Base-by-base conservation (phyloP, 2,888 invertebrate species). In the Drosophila infuscata region DNA sequence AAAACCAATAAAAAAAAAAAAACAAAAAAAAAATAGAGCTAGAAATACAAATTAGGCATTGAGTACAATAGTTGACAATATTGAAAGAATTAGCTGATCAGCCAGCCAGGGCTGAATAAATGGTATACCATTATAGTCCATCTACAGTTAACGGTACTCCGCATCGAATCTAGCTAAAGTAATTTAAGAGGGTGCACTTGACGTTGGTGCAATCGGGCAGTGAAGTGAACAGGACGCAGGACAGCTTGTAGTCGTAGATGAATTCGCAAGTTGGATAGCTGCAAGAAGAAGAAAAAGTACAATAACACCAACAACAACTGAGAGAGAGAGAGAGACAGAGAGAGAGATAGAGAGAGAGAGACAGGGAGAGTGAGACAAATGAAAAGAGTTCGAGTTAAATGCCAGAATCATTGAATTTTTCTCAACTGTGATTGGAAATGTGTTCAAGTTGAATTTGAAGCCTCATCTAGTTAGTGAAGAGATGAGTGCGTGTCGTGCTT, bases 201-300 rank as follows among this genome's bases (percentile, higher is more conserved):
- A 92, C 91, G 58, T 83, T 85, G 76, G 92, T 91, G 75, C 92
- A 92, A 81, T 92, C 93, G 71, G 92, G 92, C 92, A 92, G 92
- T 92, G 93, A 92, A 66, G 93, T 92, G 77, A 92, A 92, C 85
- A 92, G 91, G 85, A 93, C 92, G 85, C 92, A 92, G 76, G 92
- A 93, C 74, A 92, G 77, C 84, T 93, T 92, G 76, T 93, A 92
- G 77, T 92, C 92, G 73, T 92, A 92, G 72, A 92, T 91, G 76
- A 92, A 92, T 78, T 93, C 92, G 84, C 92, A 92, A 69, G 92
- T 92, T 66, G 92, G 91, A 72, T 88, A 92, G 71, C 92, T 92
- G 81, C 3, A 84, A 80, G 11, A 29, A 35, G 51, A n/a, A 9
- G 8, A 15, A 32, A 25, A 30, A 43, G 15, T 46, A 4, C 3